Evolutionary conservation across 2,113 vertebrate species (phyloP).

Genomic region (Falcunculus frontatus): DNA sequence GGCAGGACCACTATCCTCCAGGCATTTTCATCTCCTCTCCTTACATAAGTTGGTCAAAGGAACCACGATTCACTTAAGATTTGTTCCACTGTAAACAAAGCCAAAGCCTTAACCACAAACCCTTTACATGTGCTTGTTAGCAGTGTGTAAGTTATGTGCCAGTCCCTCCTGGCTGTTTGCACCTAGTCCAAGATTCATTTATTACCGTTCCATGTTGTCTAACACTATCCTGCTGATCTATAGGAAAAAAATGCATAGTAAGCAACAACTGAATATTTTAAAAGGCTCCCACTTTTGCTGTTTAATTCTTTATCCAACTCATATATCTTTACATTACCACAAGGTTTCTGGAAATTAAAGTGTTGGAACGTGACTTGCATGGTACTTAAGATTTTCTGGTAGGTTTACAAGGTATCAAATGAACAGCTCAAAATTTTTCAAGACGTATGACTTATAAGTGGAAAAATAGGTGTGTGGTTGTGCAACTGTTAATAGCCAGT

Average conservation of each 20-base stretch:
- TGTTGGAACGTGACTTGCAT: background rate
- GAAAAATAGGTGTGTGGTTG: background rate
- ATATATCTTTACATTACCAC: background rate
- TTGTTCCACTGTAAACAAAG: background rate
- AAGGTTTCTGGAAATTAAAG: background rate
- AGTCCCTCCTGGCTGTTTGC: background rate
- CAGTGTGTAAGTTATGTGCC: background rate
- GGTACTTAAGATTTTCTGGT: background rate
- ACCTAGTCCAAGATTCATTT: background rate
- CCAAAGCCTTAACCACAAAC: background rate
- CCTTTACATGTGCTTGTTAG: background rate
- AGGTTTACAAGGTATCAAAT: background rate
- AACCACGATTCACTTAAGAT: background rate
- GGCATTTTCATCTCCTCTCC: background rate
- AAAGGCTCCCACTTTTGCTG: background rate
- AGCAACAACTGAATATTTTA: background rate
- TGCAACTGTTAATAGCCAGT: background rate
- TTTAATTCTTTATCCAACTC: background rate
- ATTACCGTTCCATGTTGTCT: background rate
- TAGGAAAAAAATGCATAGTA: background rate
- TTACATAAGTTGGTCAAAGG: background rate
- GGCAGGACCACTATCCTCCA: background rate
- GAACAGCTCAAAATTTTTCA: background rate
- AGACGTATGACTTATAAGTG: background rate
- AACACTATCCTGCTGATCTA: background rate